Base-by-base conservation (phyloP, 2,797 vertebrate species). In the Lutjanus campechanus region DNA sequence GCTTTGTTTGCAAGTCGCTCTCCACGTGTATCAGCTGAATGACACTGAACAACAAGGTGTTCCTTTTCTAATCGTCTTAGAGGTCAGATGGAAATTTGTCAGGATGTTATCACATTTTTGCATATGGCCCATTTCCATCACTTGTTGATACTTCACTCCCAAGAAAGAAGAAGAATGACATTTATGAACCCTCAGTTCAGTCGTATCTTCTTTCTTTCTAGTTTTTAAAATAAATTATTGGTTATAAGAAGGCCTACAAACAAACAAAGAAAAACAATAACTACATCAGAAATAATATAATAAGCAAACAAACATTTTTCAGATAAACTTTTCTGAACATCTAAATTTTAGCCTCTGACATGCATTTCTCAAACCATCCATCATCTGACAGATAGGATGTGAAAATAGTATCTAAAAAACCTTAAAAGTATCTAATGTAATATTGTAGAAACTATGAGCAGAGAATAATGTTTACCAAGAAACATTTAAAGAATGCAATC, bases 41-140 rank as follows among this genome's bases (percentile, higher is more conserved):
- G 55, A 76, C 61, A 59, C 0, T 51, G 25, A 76, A 53, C 50
- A 70, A 7, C 1, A 41, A 69, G 29, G 29, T 65, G 40, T 70
- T 74, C 25, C 2, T 73, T 10, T 53, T 62, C 46, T 59, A 50
- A 19, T 55, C 8, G 0, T 76, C 65, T 81, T 47, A 46, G 82
- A 90, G 71, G 81, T 85, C 82, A 84, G 41, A 86, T 81, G 80
- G 25, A 93, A 88, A 94, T 91, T 19, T 72, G 7, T 64, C 43
- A 36, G 76, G 61, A 40, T 72, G 43, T 86, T 77, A 68, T 81
- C 66, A 70, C 83, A 43, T 41, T 80, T 93, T 91, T 90, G 78
- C 83, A 89, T 88, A 8, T 22, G 29, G n/a, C 81, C 81, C 44
- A 68, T 84, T 78, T 70, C 2, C 56, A 77, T 80, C 7, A 0